Conservation (phyloP, 1,140 invertebrate species). For the Palaemon carinicauda region DNA sequence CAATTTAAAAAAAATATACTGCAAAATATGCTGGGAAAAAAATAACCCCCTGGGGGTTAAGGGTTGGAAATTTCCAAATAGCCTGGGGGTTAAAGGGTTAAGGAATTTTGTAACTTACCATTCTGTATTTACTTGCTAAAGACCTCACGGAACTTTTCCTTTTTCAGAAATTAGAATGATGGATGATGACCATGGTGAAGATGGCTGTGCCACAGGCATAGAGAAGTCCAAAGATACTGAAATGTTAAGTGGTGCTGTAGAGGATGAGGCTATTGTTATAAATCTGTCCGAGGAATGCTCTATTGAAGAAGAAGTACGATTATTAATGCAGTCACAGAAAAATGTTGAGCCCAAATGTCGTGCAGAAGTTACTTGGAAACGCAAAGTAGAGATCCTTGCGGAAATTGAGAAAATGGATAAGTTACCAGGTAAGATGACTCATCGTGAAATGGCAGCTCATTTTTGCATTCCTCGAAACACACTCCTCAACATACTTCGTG, state of each 20-base stretch:
- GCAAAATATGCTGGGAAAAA: too few species aligned
- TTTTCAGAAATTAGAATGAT: too few species aligned
- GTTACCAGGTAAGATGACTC: conserved; percentile 12
- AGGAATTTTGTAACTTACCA: too few species aligned
- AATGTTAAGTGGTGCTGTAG: neutral
- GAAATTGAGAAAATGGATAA: conserved; percentile 29
- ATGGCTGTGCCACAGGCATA: too few species aligned
- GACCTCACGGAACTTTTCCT: too few species aligned
- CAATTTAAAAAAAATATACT: too few species aligned
- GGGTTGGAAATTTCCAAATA: too few species aligned
- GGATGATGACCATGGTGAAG: too few species aligned
- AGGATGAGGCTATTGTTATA: conserved; percentile 3
- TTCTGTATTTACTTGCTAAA: too few species aligned
- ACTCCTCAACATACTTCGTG: conserved; percentile 12
- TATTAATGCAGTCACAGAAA: conserved; percentile 27
- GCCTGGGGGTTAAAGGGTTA: too few species aligned
- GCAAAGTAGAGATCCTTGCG: conserved; percentile 15
- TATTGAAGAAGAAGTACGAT: conserved; percentile 24
- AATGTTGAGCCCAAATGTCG: conserved; percentile 19
- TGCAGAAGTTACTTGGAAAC: conserved; percentile 30
- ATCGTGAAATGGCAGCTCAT: conserved; percentile 32
- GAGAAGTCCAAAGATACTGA: neutral
- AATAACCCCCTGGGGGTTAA: too few species aligned
- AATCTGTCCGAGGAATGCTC: conserved; percentile 28
- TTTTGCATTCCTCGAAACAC: conserved; percentile 28